Percentiles rank a stretch among this genome's conserved stretches.
These are phyloP conservation scores for Apamea epomidion DNA, from an alignment of 2,888 invertebrate genomes.

Conservation along the genomic window DNA sequence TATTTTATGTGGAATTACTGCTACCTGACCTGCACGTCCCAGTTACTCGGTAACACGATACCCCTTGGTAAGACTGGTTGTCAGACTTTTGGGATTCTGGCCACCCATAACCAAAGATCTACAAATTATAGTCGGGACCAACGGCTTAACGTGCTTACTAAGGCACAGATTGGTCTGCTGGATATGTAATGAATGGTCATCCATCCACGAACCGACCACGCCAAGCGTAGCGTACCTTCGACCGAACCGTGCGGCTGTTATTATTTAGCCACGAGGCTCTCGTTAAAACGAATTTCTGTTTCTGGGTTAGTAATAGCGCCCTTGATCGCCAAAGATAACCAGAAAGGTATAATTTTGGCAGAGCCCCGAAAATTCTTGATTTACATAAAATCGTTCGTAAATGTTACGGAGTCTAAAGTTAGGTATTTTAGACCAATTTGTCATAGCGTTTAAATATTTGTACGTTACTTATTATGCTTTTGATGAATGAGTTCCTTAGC, in stretches of 20 bases:
- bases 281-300: not conserved
- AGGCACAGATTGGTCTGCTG: not conserved
- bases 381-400: slow-evolving; percentile 46
- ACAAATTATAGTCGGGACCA: no score
- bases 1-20: no score
- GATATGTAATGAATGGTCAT: no score
- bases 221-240: no score
- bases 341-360: slow-evolving; percentile 12
- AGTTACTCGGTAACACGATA: no score
- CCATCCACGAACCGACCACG: no score
- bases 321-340: slow-evolving; percentile 34
- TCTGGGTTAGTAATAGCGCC: not conserved
- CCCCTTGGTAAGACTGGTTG: no score
- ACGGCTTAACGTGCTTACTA: not conserved
- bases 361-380: slow-evolving; percentile 5
- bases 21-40: no score
- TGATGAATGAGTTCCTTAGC: slow-evolving; percentile 1
- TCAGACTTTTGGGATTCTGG: no score
- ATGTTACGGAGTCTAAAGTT: not conserved
- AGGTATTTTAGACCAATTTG: slow-evolving; percentile 22
- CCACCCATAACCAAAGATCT: no score
- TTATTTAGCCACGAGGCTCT: no score
- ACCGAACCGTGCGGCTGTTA: no score
- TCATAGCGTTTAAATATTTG: slow-evolving; percentile 23
- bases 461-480: not conserved